Conservation (phyloP, 2,888 invertebrate genomes). For the Hypsopygia costalis region DNA sequence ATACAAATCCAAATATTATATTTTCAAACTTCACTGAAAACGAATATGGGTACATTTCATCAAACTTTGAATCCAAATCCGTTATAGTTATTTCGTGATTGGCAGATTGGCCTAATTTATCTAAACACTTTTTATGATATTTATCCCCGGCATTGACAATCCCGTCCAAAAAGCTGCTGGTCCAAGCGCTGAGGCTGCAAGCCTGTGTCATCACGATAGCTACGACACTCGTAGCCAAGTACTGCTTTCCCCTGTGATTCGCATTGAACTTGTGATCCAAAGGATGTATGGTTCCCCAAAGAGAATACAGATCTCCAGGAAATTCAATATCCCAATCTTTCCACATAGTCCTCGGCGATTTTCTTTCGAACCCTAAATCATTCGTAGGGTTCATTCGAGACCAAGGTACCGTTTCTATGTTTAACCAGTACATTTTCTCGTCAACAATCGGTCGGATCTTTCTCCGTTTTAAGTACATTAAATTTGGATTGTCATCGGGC, state of each 20-base stretch:
- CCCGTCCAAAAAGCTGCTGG: constrained; percentile 81
- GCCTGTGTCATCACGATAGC: constrained; percentile 80
- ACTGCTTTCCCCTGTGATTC: constrained; percentile 82
- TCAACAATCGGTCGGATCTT: constrained; percentile 51
- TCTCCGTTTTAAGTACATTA: constrained; percentile 50
- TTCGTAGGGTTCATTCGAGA: constrained; percentile 55
- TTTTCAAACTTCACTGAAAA: constrained; percentile 80
- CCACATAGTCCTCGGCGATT: constrained; percentile 70
- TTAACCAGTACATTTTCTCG: constrained; percentile 74
- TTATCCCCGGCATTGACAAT: constrained; percentile 80
- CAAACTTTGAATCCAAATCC: constrained; percentile 77
- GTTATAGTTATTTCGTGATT: constrained; percentile 81
- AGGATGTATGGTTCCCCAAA: constrained; percentile 85
- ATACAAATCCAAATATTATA: constrained; percentile 82
- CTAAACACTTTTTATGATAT: constrained; percentile 75
- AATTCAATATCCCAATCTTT: constrained; percentile 86
- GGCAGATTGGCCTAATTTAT: constrained; percentile 51
- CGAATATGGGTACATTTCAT: constrained; percentile 77
- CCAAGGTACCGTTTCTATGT: constrained; percentile 65
- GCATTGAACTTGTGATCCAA: constrained; percentile 76
- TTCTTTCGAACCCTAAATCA: constrained; percentile 55
- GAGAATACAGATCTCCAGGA: constrained; percentile 83
- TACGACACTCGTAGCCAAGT: constrained; percentile 80
- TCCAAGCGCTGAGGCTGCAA: constrained; percentile 83
- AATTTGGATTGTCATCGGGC: constrained; percentile 60